phyloP scores from a whole-genome alignment of 2,113 vertebrate species.

The Seriola dumerili region DNA sequence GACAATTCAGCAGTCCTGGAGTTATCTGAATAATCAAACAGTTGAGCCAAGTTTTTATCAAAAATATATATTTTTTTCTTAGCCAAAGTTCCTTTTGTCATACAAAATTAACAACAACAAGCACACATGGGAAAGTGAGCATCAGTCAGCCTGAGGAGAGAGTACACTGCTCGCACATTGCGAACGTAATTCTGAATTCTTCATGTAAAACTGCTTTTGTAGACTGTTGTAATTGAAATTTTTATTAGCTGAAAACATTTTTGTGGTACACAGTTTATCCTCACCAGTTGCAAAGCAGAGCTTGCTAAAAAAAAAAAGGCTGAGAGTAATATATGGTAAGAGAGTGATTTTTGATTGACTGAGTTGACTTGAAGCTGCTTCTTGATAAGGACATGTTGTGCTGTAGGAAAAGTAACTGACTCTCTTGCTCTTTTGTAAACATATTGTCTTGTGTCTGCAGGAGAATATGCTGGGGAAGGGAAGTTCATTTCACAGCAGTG shows the following conservation, averaged over 20 bases:
- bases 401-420: slow-evolving; percentile 29
- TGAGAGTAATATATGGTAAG: background rate
- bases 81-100: background rate
- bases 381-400: slow-evolving; percentile 35
- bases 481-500: slow-evolving; percentile 1
- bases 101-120: slow-evolving; percentile 13
- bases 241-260: slow-evolving; percentile 25
- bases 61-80: background rate
- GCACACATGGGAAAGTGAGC: background rate
- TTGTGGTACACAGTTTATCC: slow-evolving; percentile 6
- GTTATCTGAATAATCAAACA: slow-evolving; percentile 23
- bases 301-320: background rate
- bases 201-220: slow-evolving; percentile 30
- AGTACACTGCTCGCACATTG: slow-evolving; percentile 8
- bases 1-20: background rate
- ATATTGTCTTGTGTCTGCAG: slow-evolving; percentile 2
- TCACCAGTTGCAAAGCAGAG: background rate
- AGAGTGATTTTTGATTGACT: slow-evolving; percentile 40
- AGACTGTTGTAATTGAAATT: slow-evolving; percentile 19
- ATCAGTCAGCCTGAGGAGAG: background rate
- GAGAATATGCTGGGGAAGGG: background rate
- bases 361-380: slow-evolving; percentile 45
- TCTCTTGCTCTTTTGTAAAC: slow-evolving; percentile 36
- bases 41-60: slow-evolving; percentile 21
- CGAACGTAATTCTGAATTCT: slow-evolving; percentile 12